Percentiles rank a stretch among this genome's conserved stretches.
phyloP scores from a whole-genome alignment of 2,888 invertebrate species.

The Ophion obscuratus region DNA sequence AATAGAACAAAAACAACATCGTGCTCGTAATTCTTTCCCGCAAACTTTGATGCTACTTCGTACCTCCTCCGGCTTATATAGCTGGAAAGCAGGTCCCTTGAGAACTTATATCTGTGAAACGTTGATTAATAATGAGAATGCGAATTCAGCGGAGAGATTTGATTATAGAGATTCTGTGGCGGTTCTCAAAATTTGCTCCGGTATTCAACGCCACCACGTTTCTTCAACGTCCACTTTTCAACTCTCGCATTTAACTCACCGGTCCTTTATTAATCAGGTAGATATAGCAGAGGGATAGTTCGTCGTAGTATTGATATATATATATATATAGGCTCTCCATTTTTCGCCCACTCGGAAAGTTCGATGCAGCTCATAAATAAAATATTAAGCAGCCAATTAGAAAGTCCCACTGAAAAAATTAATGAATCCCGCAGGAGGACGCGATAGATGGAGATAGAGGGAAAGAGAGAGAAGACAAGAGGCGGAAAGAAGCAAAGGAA shows the following conservation, averaged over 20 bases:
- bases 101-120: background rate
- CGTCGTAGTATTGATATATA: slow-evolving; percentile 1
- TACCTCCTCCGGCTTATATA: background rate
- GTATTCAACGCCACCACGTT: slow-evolving; percentile 25
- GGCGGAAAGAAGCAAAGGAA: slow-evolving; percentile 33
- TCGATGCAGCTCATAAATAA: slow-evolving; percentile 77
- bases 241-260: slow-evolving; percentile 48
- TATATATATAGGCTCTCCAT: slow-evolving; percentile 6
- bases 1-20: background rate
- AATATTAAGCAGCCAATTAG: slow-evolving; percentile 78
- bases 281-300: slow-evolving; percentile 31
- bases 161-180: slow-evolving; percentile 36
- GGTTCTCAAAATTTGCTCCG: slow-evolving; percentile 42
- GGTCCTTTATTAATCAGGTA: slow-evolving; percentile 58
- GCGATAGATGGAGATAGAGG: background rate
- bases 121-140: slow-evolving; percentile 40
- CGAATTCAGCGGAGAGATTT: slow-evolving; percentile 49
- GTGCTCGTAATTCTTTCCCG: background rate
- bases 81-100: background rate
- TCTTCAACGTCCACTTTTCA: slow-evolving; percentile 52
- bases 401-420: slow-evolving; percentile 75
- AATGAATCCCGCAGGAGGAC: slow-evolving; percentile 69
- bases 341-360: slow-evolving; percentile 60
- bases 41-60: background rate
- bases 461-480: background rate